Percentiles rank a stretch among this genome's conserved stretches.
These are phyloP conservation scores for Pholis gunnellus DNA, from an alignment of 2,113 vertebrate species.

Conservation along the genomic window DNA sequence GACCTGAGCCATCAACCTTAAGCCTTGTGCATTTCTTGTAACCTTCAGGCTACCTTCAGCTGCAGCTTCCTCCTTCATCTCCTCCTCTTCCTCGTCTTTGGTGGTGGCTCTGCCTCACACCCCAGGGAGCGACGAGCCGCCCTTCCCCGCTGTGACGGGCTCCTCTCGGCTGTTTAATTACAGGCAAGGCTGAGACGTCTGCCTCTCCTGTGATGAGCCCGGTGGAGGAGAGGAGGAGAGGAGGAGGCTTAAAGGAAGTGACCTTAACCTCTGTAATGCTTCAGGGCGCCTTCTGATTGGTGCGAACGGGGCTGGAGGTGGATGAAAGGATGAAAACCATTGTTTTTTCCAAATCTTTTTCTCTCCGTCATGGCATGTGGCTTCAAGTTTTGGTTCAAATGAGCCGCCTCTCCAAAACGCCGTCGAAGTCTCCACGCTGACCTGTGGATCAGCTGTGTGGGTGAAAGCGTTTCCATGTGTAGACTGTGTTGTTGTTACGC, in stretches of 20 bases:
- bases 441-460: neutral
- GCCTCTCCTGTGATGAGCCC: conserved; percentile 59
- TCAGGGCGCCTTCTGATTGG: neutral
- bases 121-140: conserved; percentile 57
- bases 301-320: neutral
- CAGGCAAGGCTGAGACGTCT: conserved; percentile 75
- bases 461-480: neutral
- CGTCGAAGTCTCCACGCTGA: neutral
- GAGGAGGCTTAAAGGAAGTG: conserved; percentile 42
- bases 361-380: neutral
- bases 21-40: neutral
- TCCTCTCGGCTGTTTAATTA: conserved; percentile 83
- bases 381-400: neutral
- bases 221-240: conserved; percentile 56
- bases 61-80: conserved; percentile 54
- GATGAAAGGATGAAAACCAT: conserved; percentile 18
- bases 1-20: conserved; percentile 11
- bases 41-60: conserved; percentile 59
- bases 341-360: neutral
- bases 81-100: conserved; percentile 52
- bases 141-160: conserved; percentile 61
- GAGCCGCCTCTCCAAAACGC: neutral
- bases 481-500: neutral
- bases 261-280: conserved; percentile 35
- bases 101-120: conserved; percentile 64